Evolutionary conservation across 2,113 vertebrate species (phyloP).

Genomic region (Chunga burmeisteri): DNA sequence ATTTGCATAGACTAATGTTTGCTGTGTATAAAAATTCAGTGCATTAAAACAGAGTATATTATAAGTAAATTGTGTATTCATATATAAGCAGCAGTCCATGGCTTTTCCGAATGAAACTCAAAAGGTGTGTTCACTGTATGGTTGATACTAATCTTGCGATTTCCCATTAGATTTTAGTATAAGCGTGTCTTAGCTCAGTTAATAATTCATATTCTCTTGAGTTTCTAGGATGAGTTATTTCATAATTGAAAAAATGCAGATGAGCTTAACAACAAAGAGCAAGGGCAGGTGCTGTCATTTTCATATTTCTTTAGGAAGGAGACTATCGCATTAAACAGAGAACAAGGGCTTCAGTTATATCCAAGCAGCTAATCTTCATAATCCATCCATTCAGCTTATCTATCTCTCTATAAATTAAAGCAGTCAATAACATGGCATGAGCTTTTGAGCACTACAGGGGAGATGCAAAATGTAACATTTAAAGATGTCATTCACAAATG

Average conservation of each 20-base stretch:
- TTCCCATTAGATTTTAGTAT: conserved; percentile 19
- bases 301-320: neutral
- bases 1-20: neutral
- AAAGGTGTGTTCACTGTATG: neutral
- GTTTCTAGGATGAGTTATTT: conserved; percentile 28
- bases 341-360: neutral
- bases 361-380: neutral
- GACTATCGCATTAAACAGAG: neutral
- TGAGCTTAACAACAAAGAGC: conserved; percentile 43
- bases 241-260: conserved; percentile 65
- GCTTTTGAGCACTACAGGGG: neutral
- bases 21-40: neutral
- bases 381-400: neutral
- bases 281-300: neutral
- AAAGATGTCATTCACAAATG: neutral
- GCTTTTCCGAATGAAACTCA: neutral
- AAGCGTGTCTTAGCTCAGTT: neutral
- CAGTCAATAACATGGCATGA: neutral
- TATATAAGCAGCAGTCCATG: neutral
- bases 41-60: neutral
- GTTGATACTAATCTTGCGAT: conserved; percentile 18
- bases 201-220: conserved; percentile 19
- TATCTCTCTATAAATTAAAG: neutral
- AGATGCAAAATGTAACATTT: neutral
- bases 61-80: neutral